Percentiles rank a stretch among this genome's conserved stretches.
These are phyloP conservation scores for Drymodes brunneopygia DNA, from an alignment of 2,113 vertebrate genomes.

Conservation along the genomic window DNA sequence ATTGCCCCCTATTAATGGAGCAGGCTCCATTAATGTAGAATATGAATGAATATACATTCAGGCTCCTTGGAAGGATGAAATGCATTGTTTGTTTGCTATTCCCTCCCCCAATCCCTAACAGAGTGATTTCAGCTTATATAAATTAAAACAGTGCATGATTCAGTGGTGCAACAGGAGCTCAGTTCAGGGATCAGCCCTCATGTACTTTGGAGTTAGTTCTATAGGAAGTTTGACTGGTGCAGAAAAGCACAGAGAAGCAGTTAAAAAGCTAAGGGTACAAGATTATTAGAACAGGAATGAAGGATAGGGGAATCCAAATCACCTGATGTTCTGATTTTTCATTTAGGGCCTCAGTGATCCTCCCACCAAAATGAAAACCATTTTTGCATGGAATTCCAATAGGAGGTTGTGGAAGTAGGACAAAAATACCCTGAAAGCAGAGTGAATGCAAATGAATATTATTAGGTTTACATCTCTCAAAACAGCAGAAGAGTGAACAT, in stretches of 20 bases:
- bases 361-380: not conserved
- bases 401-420: not conserved
- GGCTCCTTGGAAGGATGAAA: not conserved
- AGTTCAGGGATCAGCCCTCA: not conserved
- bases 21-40: not conserved
- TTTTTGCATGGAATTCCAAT: not conserved
- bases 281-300: not conserved
- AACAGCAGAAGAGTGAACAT: not conserved
- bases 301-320: not conserved
- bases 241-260: not conserved
- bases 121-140: not conserved
- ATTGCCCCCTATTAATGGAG: not conserved
- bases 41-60: not conserved
- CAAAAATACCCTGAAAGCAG: not conserved
- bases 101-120: not conserved
- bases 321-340: not conserved
- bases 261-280: not conserved
- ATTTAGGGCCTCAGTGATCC: not conserved
- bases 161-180: not conserved
- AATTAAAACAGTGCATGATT: not conserved
- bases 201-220: not conserved
- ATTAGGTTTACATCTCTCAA: not conserved
- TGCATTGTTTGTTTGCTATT: not conserved
- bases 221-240: not conserved
- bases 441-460: not conserved